These are phyloP conservation scores for Tineola bisselliella DNA, from an alignment of 2,888 invertebrate species.

Conservation along the genomic window DNA sequence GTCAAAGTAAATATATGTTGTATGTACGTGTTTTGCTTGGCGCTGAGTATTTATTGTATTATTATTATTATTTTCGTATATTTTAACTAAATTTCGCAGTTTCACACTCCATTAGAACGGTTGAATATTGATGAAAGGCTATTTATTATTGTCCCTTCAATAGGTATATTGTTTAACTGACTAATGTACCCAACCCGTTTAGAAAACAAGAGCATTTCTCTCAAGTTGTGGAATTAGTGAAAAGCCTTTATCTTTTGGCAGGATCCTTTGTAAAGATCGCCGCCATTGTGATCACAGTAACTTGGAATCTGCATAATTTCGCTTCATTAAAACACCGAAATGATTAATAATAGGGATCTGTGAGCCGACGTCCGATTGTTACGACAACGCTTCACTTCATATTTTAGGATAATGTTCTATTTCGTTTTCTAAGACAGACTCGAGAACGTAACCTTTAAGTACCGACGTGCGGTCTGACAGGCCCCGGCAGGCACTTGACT, in stretches of 20 bases:
- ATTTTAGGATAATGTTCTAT: not conserved
- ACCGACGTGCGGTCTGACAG: too few species aligned
- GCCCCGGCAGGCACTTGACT: too few species aligned
- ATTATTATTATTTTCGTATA: too few species aligned
- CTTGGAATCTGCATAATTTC: slow-evolving; percentile 60
- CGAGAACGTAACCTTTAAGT: not conserved
- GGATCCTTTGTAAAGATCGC: slow-evolving; percentile 35
- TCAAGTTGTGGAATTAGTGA: slow-evolving; percentile 23
- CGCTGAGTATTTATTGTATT: too few species aligned
- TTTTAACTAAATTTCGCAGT: too few species aligned
- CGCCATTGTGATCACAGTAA: slow-evolving; percentile 47
- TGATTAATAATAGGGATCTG: slow-evolving; percentile 63
- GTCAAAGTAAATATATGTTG: too few species aligned
- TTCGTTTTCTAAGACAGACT: too few species aligned
- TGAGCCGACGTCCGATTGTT: slow-evolving; percentile 28
- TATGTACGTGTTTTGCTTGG: too few species aligned
- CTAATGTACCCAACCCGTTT: not conserved
- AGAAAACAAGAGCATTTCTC: slow-evolving; percentile 11
- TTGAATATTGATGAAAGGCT: not conserved
- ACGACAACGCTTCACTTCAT: slow-evolving; percentile 24
- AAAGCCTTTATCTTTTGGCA: slow-evolving; percentile 40
- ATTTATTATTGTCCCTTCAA: not conserved
- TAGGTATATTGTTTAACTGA: not conserved
- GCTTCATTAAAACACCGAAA: slow-evolving; percentile 61
- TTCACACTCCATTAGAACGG: not conserved